Percentiles rank a stretch among this genome's conserved stretches.
These are phyloP conservation scores for Pholis gunnellus DNA, from an alignment of 2,113 vertebrate species.

Conservation along the genomic window DNA sequence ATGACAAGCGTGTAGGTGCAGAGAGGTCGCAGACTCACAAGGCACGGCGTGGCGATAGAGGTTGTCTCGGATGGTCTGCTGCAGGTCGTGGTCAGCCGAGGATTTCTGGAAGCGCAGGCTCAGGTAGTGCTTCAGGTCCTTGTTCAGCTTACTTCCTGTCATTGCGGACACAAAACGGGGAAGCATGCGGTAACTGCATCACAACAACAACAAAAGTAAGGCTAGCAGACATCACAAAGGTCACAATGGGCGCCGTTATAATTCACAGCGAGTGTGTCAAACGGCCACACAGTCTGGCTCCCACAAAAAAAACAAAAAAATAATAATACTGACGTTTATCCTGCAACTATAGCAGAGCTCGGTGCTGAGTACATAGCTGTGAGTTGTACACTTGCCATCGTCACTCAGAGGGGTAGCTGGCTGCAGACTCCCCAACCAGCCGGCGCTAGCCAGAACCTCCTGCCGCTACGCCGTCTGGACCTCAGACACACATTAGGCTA, in stretches of 20 bases:
- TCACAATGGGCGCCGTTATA: not conserved
- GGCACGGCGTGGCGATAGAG: constrained; percentile 99
- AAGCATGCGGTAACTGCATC: constrained; percentile 41
- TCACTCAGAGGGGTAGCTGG: constrained; percentile 73
- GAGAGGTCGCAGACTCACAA: constrained; percentile 89
- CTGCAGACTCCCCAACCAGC: constrained; percentile 34
- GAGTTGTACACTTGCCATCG: constrained; percentile 70
- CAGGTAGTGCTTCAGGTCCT: constrained; percentile 95
- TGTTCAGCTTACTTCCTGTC: constrained; percentile 94
- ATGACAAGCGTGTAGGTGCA: not conserved
- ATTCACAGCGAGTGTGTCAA: constrained; percentile 34
- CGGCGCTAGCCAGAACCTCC: constrained; percentile 66
- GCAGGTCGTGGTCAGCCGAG: constrained; percentile 93
- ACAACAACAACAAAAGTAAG: not conserved
- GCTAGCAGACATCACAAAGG: not conserved
- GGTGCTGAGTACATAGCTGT: constrained; percentile 34
- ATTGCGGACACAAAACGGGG: constrained; percentile 70
- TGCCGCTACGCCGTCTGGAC: constrained; percentile 82
- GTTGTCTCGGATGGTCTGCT: constrained; percentile 97
- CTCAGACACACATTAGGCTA: constrained; percentile 78
- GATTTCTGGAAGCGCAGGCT: constrained; percentile 98
- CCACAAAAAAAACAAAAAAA: not conserved
- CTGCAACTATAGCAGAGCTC: constrained; percentile 11
- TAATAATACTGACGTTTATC: constrained; percentile 17
- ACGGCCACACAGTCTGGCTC: constrained; percentile 37